These are phyloP conservation scores for Andricus quercusramuli DNA, from an alignment of 2,888 invertebrate species.

Conservation along the genomic window DNA sequence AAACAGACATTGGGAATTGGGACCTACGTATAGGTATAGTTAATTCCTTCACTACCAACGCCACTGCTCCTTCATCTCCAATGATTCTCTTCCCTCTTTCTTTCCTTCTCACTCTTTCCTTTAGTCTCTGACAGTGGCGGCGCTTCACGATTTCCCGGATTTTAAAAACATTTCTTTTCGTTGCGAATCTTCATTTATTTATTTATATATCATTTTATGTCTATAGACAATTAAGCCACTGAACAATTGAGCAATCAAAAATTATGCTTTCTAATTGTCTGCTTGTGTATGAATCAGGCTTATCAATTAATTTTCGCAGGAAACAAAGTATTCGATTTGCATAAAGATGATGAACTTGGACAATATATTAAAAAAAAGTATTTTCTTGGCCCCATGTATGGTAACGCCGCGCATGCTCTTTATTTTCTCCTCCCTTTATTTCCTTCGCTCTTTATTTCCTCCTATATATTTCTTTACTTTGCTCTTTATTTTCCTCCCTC, in stretches of 20 bases:
- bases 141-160: not conserved
- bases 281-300: too few relatives aligned
- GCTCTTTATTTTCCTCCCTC: slow-evolving; percentile 47
- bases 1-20: slow-evolving; percentile 49
- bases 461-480: slow-evolving; percentile 46
- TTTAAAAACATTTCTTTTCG: slow-evolving; percentile 28
- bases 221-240: too few relatives aligned
- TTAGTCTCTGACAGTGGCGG: not conserved
- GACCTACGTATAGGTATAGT: slow-evolving; percentile 54
- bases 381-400: slow-evolving; percentile 23
- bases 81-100: slow-evolving; percentile 57
- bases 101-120: slow-evolving; percentile 40
- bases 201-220: too few relatives aligned
- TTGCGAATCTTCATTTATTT: not conserved
- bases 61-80: slow-evolving; percentile 66
- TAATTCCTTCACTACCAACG: slow-evolving; percentile 60
- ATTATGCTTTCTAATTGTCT: too few relatives aligned
- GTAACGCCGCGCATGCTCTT: slow-evolving; percentile 28
- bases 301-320: too few relatives aligned
- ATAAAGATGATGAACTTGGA: not conserved
- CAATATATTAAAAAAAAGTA: not conserved
- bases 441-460: slow-evolving; percentile 53
- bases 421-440: slow-evolving; percentile 34
- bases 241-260: too few relatives aligned
- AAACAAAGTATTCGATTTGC: too few relatives aligned